Conservation (phyloP, 2,888 invertebrate species). For the Pantelozetes paolii region DNA sequence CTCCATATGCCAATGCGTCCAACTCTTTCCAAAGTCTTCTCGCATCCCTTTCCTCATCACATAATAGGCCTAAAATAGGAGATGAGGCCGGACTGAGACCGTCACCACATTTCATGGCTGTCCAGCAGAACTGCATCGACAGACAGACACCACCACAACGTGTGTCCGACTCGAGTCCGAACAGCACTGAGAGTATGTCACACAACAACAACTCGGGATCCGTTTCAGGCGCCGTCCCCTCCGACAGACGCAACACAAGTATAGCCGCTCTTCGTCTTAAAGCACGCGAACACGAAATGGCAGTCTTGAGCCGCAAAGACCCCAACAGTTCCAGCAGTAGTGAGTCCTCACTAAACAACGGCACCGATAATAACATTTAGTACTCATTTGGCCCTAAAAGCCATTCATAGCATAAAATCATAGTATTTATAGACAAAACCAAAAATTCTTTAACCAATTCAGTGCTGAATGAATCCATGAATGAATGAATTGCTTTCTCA, state of each 20-base stretch:
- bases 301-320: slow-evolving; percentile 42
- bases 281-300: slow-evolving; percentile 75
- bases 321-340: slow-evolving; percentile 28
- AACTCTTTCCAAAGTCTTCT: slow-evolving; percentile 76
- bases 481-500: neutral
- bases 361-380: slow-evolving; percentile 25
- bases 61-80: slow-evolving; percentile 34
- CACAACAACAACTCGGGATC: neutral
- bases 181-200: neutral
- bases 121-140: slow-evolving; percentile 33
- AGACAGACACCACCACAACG: slow-evolving; percentile 19
- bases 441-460: neutral
- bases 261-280: slow-evolving; percentile 80
- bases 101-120: slow-evolving; percentile 19
- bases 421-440: slow-evolving; percentile 9
- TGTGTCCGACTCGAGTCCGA: neutral
- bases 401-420: neutral
- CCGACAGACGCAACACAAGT: slow-evolving; percentile 58
- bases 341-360: slow-evolving; percentile 25
- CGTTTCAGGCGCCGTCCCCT: neutral
- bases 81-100: slow-evolving; percentile 24
- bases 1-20: slow-evolving; percentile 56
- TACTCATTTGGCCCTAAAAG: neutral
- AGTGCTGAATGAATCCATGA: neutral
- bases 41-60: slow-evolving; percentile 64